phyloP scores from a whole-genome alignment of 2,888 invertebrate species.

The Fabriciana adippe region DNA sequence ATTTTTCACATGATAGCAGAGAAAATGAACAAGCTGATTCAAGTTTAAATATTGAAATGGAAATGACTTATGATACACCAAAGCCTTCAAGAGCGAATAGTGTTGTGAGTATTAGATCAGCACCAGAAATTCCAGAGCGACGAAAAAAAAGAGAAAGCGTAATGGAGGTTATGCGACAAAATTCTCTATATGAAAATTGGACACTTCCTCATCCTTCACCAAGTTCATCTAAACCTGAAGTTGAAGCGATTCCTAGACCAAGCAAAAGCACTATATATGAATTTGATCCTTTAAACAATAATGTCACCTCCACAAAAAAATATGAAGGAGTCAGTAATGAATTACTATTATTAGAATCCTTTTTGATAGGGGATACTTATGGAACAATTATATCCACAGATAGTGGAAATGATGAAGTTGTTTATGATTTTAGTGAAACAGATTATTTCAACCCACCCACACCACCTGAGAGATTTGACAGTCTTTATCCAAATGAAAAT shows the following conservation, averaged over 20 bases:
- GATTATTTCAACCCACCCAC: slow-evolving; percentile 82
- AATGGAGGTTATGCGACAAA: slow-evolving; percentile 61
- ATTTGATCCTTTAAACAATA: slow-evolving; percentile 85
- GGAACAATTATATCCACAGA: slow-evolving; percentile 81
- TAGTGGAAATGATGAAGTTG: slow-evolving; percentile 57
- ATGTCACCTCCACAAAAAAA: slow-evolving; percentile 50
- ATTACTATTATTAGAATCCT: slow-evolving; percentile 84
- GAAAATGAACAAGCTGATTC: slow-evolving; percentile 54
- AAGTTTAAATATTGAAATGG: slow-evolving; percentile 48
- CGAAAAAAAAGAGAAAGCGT: slow-evolving; percentile 56
- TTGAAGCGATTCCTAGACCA: slow-evolving; percentile 48
- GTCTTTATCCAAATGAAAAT: slow-evolving; percentile 74
- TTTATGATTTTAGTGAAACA: slow-evolving; percentile 62
- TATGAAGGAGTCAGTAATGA: slow-evolving; percentile 83
- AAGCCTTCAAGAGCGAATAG: slow-evolving; percentile 63
- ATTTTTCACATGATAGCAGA: slow-evolving; percentile 63
- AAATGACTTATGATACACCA: slow-evolving; percentile 70
- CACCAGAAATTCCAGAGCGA: slow-evolving; percentile 64
- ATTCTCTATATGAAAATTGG: slow-evolving; percentile 73
- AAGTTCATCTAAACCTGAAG: slow-evolving; percentile 38
- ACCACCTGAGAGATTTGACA: slow-evolving; percentile 85
- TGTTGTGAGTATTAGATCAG: slow-evolving; percentile 55
- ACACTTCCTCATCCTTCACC: slow-evolving; percentile 53
- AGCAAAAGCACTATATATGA: slow-evolving; percentile 86
- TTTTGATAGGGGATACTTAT: slow-evolving; percentile 86